These are phyloP conservation scores for Typhlichthys eigenmanni DNA, from an alignment of 2,797 vertebrate genomes.

Conservation along the genomic window DNA sequence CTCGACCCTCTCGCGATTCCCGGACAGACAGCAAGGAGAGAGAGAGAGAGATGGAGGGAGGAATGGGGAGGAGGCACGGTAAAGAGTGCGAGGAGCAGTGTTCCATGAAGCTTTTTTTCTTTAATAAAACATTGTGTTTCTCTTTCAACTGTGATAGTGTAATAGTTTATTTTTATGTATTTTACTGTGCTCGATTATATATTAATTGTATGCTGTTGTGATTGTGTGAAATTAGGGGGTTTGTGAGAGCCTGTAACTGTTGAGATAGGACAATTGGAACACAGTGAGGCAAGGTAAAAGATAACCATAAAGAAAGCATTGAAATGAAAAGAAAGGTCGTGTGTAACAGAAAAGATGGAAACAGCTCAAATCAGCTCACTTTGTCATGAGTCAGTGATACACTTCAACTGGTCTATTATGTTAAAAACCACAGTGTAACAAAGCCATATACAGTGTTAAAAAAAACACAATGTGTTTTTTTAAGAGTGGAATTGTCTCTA, in stretches of 20 bases:
- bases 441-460: background rate
- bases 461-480: background rate
- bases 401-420: constrained; percentile 20
- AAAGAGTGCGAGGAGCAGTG: background rate
- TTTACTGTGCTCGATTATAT: background rate
- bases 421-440: constrained; percentile 8
- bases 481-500: no score
- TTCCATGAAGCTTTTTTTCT: constrained; percentile 8
- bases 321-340: constrained; percentile 27
- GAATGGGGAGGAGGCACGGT: background rate
- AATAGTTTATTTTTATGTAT: no score
- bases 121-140: no score
- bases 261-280: constrained; percentile 33
- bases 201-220: background rate
- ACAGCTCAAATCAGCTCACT: constrained; percentile 31
- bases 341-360: constrained; percentile 40
- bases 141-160: no score
- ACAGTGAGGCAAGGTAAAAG: constrained; percentile 31
- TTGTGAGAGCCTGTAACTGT: no score
- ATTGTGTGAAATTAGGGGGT: background rate
- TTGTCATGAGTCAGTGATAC: constrained; percentile 43
- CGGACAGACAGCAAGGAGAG: constrained; percentile 4
- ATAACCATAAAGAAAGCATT: constrained; percentile 45
- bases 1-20: constrained; percentile 47
- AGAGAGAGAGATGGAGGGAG: background rate